A percentile compares a stretch with the other conserved stretches of the same genome.
Conservation (phyloP, 2,888 invertebrate genomes). For the Endotricha flammealis region DNA sequence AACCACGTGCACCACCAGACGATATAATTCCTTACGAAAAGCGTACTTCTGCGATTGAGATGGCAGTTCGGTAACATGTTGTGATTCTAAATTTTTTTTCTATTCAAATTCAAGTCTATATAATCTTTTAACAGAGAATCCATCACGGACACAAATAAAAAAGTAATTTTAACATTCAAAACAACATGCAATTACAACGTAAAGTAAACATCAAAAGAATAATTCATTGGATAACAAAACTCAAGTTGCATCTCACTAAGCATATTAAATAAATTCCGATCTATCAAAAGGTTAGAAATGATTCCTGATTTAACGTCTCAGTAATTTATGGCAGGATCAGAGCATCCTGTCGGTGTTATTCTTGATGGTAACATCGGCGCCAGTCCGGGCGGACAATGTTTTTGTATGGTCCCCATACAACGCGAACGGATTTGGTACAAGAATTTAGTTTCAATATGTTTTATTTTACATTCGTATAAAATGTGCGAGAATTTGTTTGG, state of each 20-base stretch:
- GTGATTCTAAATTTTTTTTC: no score
- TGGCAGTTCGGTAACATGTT: no score
- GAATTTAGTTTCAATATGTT: slow-evolving; percentile 12
- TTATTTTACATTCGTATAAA: no score
- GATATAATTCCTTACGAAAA: no score
- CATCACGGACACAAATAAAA: no score
- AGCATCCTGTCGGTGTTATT: slow-evolving; percentile 49
- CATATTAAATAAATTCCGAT: slow-evolving; percentile 14
- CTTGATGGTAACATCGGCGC: slow-evolving; percentile 48
- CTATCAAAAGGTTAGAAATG: slow-evolving; percentile 24
- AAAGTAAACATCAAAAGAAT: slow-evolving; percentile 6
- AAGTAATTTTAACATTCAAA: slow-evolving; percentile 1
- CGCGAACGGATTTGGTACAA: slow-evolving; percentile 19
- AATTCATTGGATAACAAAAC: slow-evolving; percentile 5
- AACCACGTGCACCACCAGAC: no score
- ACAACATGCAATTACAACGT: slow-evolving; percentile 4
- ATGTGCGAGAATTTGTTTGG: no score
- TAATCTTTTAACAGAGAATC: no score
- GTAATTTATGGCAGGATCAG: slow-evolving; percentile 49
- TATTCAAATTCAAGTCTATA: no score
- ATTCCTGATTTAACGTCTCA: slow-evolving; percentile 40
- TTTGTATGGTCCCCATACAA: slow-evolving; percentile 29
- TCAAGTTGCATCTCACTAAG: slow-evolving; percentile 2
- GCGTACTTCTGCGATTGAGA: no score
- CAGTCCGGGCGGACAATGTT: slow-evolving; percentile 37